These are phyloP conservation scores for Gryon sp. DNA, from an alignment of 1,140 invertebrate species.

Conservation along the genomic window DNA sequence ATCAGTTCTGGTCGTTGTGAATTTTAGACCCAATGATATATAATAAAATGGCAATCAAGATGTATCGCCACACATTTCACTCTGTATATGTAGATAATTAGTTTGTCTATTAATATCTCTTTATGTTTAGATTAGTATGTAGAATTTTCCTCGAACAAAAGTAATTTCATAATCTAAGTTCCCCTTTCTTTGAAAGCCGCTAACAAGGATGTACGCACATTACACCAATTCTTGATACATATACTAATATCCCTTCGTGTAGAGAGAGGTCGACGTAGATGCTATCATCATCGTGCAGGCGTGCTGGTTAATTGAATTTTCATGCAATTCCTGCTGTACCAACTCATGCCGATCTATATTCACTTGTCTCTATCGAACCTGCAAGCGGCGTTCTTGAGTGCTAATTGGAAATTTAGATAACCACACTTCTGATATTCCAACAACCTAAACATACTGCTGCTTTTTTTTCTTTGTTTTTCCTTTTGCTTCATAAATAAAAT, in stretches of 20 bases:
- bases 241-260: constrained; percentile 28
- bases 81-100: too few species aligned
- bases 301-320: constrained; percentile 63
- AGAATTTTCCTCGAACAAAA: too few species aligned
- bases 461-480: background rate
- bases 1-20: too few species aligned
- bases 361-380: constrained; percentile 31
- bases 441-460: constrained; percentile 11
- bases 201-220: constrained; percentile 16
- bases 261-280: constrained; percentile 25
- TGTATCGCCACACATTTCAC: too few species aligned
- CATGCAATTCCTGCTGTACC: constrained; percentile 57
- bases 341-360: constrained; percentile 30
- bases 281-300: constrained; percentile 48
- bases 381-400: constrained; percentile 40
- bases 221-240: constrained; percentile 43
- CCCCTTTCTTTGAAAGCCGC: too few species aligned
- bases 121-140: too few species aligned
- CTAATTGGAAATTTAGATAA: constrained; percentile 72
- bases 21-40: too few species aligned
- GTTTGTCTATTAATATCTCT: too few species aligned
- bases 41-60: too few species aligned
- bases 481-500: too few species aligned
- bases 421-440: constrained; percentile 37
- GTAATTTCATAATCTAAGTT: too few species aligned